phyloP scores from a whole-genome alignment of 2,888 invertebrate species.

The Gibbula magus region DNA sequence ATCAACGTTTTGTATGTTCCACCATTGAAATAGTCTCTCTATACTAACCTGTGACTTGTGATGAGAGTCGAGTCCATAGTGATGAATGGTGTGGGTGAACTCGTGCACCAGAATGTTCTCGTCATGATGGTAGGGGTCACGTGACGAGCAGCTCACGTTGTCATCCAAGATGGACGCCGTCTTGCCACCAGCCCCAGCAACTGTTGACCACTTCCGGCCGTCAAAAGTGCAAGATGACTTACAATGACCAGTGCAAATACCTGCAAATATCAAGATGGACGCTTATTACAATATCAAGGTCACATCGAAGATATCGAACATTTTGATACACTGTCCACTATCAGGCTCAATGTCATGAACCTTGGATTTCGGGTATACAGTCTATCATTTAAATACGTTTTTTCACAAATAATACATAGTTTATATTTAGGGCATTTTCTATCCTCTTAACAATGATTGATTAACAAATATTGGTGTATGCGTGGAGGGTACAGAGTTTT shows the following conservation, averaged over 20 bases:
- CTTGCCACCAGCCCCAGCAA: slow-evolving; percentile 54
- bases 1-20: too few species aligned
- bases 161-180: slow-evolving; percentile 49
- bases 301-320: too few species aligned
- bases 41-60: neutral
- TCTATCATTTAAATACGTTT: too few species aligned
- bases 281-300: too few species aligned
- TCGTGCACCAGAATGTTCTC: slow-evolving; percentile 52
- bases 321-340: too few species aligned
- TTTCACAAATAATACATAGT: too few species aligned
- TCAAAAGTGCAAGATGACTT: slow-evolving; percentile 57
- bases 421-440: neutral
- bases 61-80: neutral
- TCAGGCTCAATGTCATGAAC: too few species aligned
- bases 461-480: too few species aligned
- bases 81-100: slow-evolving; percentile 49
- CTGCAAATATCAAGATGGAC: slow-evolving; percentile 26
- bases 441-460: too few species aligned
- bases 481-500: neutral
- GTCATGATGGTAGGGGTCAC: slow-evolving; percentile 49
- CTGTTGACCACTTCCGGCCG: slow-evolving; percentile 51
- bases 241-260: slow-evolving; percentile 54
- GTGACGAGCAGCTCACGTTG: slow-evolving; percentile 54
- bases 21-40: too few species aligned
- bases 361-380: too few species aligned